phyloP scores from a whole-genome alignment of 2,113 vertebrate genomes.

The Pelobates fuscus region DNA sequence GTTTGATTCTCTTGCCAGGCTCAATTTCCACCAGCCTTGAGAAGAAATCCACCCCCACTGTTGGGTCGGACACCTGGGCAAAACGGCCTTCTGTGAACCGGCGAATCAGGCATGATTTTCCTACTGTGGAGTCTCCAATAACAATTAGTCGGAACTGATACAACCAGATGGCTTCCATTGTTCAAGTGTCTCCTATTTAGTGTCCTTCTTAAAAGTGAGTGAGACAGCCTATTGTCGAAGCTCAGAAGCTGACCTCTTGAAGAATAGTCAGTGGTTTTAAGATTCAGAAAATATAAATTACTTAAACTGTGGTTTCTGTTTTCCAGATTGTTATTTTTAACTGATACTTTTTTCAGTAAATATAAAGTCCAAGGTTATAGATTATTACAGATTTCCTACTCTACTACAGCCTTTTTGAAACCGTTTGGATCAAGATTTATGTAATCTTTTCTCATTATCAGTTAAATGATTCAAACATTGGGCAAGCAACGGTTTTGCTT shows the following conservation, averaged over 20 bases:
- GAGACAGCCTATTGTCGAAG: background rate
- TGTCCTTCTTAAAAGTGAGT: background rate
- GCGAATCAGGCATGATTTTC: slow-evolving; percentile 91
- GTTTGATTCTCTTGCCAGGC: slow-evolving; percentile 90
- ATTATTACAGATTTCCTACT: too few species aligned
- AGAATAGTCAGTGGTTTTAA: background rate
- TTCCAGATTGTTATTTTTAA: too few species aligned
- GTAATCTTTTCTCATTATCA: too few species aligned
- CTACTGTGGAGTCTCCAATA: slow-evolving; percentile 93
- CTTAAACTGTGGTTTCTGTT: too few species aligned
- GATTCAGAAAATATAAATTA: background rate
- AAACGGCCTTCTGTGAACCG: slow-evolving; percentile 94
- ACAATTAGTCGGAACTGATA: slow-evolving; percentile 96
- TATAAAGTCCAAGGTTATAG: too few species aligned
- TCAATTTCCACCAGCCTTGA: slow-evolving; percentile 94
- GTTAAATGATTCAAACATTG: too few species aligned
- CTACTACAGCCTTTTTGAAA: too few species aligned
- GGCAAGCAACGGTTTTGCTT: too few species aligned
- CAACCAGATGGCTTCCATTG: slow-evolving; percentile 95
- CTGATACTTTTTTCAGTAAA: too few species aligned
- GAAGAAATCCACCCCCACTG: slow-evolving; percentile 95
- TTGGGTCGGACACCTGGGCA: slow-evolving; percentile 91
- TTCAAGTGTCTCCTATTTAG: background rate
- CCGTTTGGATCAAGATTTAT: too few species aligned
- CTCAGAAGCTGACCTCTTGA: background rate